A percentile compares a stretch with the other conserved stretches of the same genome.
These are phyloP conservation scores for Cyrtonyx montezumae DNA, from an alignment of 2,113 vertebrate genomes.

Conservation along the genomic window DNA sequence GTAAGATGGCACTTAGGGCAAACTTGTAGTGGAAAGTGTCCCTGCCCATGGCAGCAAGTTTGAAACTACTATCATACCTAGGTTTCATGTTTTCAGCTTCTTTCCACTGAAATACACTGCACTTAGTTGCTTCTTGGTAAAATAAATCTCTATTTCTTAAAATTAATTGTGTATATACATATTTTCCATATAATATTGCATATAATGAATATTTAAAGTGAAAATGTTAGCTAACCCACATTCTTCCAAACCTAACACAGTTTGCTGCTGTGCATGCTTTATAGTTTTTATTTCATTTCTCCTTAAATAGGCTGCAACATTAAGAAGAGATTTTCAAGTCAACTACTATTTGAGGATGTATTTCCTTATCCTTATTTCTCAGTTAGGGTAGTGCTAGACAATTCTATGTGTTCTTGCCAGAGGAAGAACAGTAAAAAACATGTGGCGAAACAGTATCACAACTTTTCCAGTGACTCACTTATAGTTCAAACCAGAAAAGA, in stretches of 20 bases:
- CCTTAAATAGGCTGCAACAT: background rate
- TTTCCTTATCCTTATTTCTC: background rate
- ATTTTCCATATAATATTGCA: background rate
- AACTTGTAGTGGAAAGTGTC: background rate
- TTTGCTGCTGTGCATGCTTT: rapidly evolving
- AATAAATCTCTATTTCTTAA: background rate
- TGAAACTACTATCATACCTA: background rate
- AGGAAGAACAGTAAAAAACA: background rate
- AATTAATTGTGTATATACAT: background rate
- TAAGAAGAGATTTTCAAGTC: background rate
- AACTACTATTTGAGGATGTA: background rate
- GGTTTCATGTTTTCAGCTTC: background rate
- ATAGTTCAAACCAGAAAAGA: background rate
- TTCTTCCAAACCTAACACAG: background rate
- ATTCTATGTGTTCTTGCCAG: background rate
- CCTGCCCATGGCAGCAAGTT: background rate
- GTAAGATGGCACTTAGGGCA: background rate
- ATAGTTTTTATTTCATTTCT: background rate
- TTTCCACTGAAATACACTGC: background rate
- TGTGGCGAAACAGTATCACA: background rate
- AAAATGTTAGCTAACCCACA: background rate
- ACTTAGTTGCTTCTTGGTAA: background rate
- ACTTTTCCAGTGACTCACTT: background rate
- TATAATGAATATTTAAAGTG: background rate
- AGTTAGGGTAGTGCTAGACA: background rate